A percentile compares a stretch with the other conserved stretches of the same genome.
phyloP scores from a whole-genome alignment of 2,888 invertebrate species.

The Hipparchia sbordonii region DNA sequence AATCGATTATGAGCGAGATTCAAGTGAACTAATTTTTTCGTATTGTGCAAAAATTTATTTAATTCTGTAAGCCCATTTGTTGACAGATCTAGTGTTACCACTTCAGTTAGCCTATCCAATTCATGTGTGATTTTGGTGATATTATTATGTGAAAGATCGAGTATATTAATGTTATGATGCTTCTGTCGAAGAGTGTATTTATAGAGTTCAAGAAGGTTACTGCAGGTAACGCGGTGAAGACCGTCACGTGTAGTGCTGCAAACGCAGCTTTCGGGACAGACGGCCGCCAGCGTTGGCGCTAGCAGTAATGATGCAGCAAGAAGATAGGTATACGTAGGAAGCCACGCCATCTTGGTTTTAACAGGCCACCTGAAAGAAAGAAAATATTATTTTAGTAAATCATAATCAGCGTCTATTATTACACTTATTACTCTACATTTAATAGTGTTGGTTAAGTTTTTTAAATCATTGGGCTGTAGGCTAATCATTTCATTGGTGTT shows the following conservation, averaged over 20 bases:
- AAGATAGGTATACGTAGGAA: slow-evolving; percentile 56
- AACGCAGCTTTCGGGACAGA: slow-evolving; percentile 80
- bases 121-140: slow-evolving; percentile 82
- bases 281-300: slow-evolving; percentile 58
- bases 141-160: slow-evolving; percentile 85
- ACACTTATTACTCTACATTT: neutral
- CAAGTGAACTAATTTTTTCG: slow-evolving; percentile 83
- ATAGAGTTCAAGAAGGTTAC: slow-evolving; percentile 89
- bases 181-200: slow-evolving; percentile 80
- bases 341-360: slow-evolving; percentile 63
- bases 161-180: slow-evolving; percentile 79
- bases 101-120: slow-evolving; percentile 82
- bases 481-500: slow-evolving; percentile 45
- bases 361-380: slow-evolving; percentile 70
- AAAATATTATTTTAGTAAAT: slow-evolving; percentile 37
- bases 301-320: slow-evolving; percentile 61
- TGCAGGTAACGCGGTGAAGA: slow-evolving; percentile 85
- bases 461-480: neutral
- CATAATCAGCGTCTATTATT: too few species aligned
- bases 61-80: slow-evolving; percentile 83
- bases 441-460: neutral
- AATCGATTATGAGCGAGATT: slow-evolving; percentile 85
- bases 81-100: slow-evolving; percentile 85
- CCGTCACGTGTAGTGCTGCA: slow-evolving; percentile 86
- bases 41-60: slow-evolving; percentile 81